These are phyloP conservation scores for Chanos chanos DNA, from an alignment of 2,797 vertebrate genomes.

Conservation along the genomic window DNA sequence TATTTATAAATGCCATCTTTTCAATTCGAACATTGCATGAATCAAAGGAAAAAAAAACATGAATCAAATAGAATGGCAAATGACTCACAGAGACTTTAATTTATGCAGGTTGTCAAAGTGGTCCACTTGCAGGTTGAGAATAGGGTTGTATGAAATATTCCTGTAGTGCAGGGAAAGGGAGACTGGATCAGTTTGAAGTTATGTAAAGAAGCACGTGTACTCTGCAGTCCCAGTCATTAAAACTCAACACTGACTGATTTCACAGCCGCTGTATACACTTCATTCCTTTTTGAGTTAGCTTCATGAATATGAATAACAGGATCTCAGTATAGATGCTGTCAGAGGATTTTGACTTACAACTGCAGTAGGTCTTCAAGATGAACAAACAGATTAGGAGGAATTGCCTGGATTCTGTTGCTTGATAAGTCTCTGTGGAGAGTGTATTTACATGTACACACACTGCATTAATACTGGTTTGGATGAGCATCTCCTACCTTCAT, in stretches of 20 bases:
- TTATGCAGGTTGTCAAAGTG: constrained; percentile 88
- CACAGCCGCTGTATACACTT: not conserved
- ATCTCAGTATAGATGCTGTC: not conserved
- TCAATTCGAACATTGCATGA: too few relatives aligned
- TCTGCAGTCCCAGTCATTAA: too few relatives aligned
- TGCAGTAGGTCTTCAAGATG: constrained; percentile 88
- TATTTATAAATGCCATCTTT: too few relatives aligned
- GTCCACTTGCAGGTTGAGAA: constrained; percentile 80
- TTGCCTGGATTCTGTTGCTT: constrained; percentile 82
- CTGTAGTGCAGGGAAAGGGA: constrained; percentile 55
- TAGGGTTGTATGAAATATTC: constrained; percentile 93
- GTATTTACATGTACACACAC: constrained; percentile 34
- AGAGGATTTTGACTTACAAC: constrained; percentile 76
- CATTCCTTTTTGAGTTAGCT: not conserved
- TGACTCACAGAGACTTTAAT: constrained; percentile 93
- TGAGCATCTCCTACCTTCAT: not conserved
- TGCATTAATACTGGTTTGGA: constrained; percentile 2
- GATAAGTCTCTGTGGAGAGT: constrained; percentile 83
- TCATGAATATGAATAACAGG: not conserved
- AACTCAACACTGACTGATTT: not conserved
- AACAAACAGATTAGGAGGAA: constrained; percentile 81
- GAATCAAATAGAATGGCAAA: not conserved
- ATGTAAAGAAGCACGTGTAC: too few relatives aligned
- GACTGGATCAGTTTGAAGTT: not conserved
- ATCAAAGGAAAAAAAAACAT: not conserved